Evolutionary conservation across 2,797 vertebrate genomes (phyloP), one percentile per base, ranked within the genome.

Genomic region (Rallus crepitans): DNA sequence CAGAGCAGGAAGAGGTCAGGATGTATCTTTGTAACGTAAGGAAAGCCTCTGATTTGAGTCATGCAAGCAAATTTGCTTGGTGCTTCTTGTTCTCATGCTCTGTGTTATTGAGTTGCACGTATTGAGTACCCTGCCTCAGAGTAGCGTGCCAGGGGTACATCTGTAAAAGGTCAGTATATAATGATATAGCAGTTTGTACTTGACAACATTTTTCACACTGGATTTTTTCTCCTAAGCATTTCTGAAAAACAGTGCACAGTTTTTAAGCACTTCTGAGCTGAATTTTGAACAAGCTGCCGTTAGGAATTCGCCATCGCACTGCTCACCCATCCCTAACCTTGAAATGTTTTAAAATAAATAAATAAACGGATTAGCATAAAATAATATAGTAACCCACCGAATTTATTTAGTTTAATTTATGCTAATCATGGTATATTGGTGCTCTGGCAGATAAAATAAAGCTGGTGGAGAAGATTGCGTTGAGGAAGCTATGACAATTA

Each of bases 371-470:
- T 90, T 50, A 55, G 89, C 96, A 87, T 97, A 97, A 98, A 98
- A 97, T 98, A 97, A 97, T 97, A 96, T 97, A 97, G 97, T 96
- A 98, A 98, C 96, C 93, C 92, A 89, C 82, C 31, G 70, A 97
- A 98, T 97, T 98, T 94, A 97, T 97, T 98, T 97, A 89, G 89
- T 95, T 97, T 98, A 98, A 98, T 98, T 98, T 98, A 98, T 98
- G 97, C 96, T 98, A 98, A 98, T 98, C 97, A 95, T 90, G 93
- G 92, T 47, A 53, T 96, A 98, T 97, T 97, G 96, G 97, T 97
- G 73, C 97, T 94, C 86, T 97, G 89, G 94, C 90, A 98, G 97
- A 98, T 98, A 98, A 98, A 98, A 97, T 97, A 98, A 98, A 98
- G 97, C 97, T 70, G 59, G 96, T 96, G 53, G 69, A 97, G 96